Evolutionary conservation across 2,113 vertebrate species (phyloP), one percentile per base, ranked within the genome.

Genomic region (Octodon degus): DNA sequence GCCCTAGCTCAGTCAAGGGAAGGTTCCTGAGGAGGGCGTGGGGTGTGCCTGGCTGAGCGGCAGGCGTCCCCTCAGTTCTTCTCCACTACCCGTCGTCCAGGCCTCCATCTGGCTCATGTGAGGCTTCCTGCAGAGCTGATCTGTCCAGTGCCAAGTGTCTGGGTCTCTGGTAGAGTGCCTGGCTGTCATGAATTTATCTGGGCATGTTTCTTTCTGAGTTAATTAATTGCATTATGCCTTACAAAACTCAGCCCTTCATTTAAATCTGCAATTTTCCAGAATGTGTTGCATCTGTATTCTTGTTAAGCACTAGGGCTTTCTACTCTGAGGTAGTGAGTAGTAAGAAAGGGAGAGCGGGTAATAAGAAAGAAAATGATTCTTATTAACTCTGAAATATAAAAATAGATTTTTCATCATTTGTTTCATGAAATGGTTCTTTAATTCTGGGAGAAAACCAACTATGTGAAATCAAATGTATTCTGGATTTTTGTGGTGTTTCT

Each of bases 401-500:
- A 89, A 90, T 37, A 80, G 37, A 79, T 83, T 92, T 86, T 74
- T 80, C 37, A 83, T 67, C 37, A 91, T 63, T 89, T 10, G 72
- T 79, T 94, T 83, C 53, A 32, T 92, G 90, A 43, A 22, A 79
- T 40, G 0, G 0, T 10, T 47, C 27, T 34, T 68, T 47, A 47
- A 19, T 74, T 93, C 10, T 83, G 43, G 30, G 96, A 93, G 24
- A 40, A 90, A 86, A 92, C 0, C 32, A 87, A 32, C 89, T 92
- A 92, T 76, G 72, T 94, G 53, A 89, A 96, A 95, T 93, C 24
- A 83, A 95, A 70, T 65, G 2, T 32, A 85, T 20, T 67, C 70
- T 85, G 6, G 1, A 63, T 55, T 87, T 58, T 90, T 68, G 4
- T 62, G 22, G n/a, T 17, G 12, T 50, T 53, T 93, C 90, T 74